phyloP scores from a whole-genome alignment of 1,140 invertebrate genomes.

The Caenorhabditis latens region DNA sequence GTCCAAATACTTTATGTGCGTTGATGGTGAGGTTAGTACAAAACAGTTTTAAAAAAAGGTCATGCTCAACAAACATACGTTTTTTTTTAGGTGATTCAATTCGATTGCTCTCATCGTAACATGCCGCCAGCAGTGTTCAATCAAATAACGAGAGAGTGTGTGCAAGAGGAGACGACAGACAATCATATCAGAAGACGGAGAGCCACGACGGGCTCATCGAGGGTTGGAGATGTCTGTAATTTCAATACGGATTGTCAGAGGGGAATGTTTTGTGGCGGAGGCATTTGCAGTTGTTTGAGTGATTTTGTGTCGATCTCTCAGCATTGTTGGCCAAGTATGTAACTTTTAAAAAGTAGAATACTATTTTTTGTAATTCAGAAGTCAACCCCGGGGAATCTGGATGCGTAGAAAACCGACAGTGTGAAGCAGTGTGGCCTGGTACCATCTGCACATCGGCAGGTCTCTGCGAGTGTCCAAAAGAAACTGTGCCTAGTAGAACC shows the following conservation, averaged over 20 bases:
- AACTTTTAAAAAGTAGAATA: too few species aligned
- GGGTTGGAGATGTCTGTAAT: slow-evolving; percentile 67
- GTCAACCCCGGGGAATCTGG: slow-evolving; percentile 75
- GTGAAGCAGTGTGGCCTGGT: slow-evolving; percentile 76
- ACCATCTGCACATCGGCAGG: slow-evolving; percentile 70
- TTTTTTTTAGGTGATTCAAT: slow-evolving; percentile 32
- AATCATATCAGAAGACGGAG: slow-evolving; percentile 42
- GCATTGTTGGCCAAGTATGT: slow-evolving; percentile 76
- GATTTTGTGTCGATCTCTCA: slow-evolving; percentile 76
- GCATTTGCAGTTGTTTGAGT: slow-evolving; percentile 73
- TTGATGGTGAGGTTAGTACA: slow-evolving; percentile 56
- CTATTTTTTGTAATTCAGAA: too few species aligned
- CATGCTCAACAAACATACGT: slow-evolving; percentile 39
- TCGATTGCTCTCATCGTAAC: slow-evolving; percentile 47
- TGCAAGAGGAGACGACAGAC: slow-evolving; percentile 34
- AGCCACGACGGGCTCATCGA: slow-evolving; percentile 54
- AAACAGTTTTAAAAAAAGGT: slow-evolving; percentile 5
- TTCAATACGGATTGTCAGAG: slow-evolving; percentile 72
- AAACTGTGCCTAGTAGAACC: slow-evolving; percentile 71
- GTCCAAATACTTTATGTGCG: slow-evolving; percentile 62
- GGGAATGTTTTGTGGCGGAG: slow-evolving; percentile 76
- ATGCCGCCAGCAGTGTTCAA: slow-evolving; percentile 58
- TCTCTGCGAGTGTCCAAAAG: slow-evolving; percentile 74
- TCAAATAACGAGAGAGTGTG: slow-evolving; percentile 60
- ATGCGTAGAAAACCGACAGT: slow-evolving; percentile 74